Evolutionary conservation across 1,140 invertebrate genomes (phyloP), one percentile per base, ranked within the genome.

Genomic region (Drosophila mauritiana): DNA sequence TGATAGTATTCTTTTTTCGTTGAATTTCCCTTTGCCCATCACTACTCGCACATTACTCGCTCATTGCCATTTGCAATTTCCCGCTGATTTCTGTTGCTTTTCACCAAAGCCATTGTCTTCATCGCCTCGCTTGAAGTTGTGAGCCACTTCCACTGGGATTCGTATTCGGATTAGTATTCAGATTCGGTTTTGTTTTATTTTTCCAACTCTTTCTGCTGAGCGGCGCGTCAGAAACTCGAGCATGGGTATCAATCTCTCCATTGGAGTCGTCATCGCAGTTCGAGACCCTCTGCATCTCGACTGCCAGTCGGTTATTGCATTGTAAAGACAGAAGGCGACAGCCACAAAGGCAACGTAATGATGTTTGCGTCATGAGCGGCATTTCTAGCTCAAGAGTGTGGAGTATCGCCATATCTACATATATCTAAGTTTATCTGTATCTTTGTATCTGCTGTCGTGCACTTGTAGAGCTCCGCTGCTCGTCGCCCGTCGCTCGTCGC

Each of bases 231-330:
- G 51, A 75, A 75, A 64, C 70, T 75, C 72, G 72, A 64, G 62
- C 74, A 76, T 61, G 55, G 68, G 64, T 73, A 77, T 77, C 63
- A 68, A 77, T 78, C 74, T 77, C 73, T 77, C 63, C 54, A 53
- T 54, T 68, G 55, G 46, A 56, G 36, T 67, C 73, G 61, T 64
- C 59, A 57, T 67, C 70, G 39, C 27, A n/a, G 48, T 15, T 51
- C 10, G 48, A 12, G 52, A 25, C 22, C 22, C 15, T n/a, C 40
- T 36, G 49, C 42, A 37, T 49, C 31, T 36, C 34, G 39, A 27
- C 58, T 73, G 69, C n/a, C 51, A 43, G 17, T 55, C 36, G 51
- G 51, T 49, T 70, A 70, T 70, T 70, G 67, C 67, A 70, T 70
- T 69, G 67, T 69, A 70, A 68, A 68, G 68, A 70, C 67, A 70